A percentile compares a stretch with the other conserved stretches of the same genome.
Conservation (phyloP, 2,888 invertebrate species). For the Eupithecia subfuscata region DNA sequence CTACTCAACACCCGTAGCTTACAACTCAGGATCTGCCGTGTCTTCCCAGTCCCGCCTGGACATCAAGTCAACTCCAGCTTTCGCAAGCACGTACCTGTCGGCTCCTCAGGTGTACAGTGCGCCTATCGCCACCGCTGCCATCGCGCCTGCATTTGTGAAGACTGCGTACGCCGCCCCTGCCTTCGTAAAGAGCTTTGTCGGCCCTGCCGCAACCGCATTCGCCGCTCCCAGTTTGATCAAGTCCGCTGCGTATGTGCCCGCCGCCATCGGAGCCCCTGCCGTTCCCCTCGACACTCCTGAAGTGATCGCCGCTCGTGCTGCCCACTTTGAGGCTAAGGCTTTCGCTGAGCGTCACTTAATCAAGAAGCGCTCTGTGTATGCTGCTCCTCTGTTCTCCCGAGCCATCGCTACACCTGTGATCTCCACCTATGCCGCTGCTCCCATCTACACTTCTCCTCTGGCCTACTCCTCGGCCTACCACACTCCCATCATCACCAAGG, state of each 20-base stretch:
- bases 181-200: constrained; percentile 34
- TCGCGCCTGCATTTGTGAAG: constrained; percentile 49
- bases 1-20: constrained; percentile 48
- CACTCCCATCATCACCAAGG: constrained; percentile 62
- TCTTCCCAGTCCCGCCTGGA: constrained; percentile 51
- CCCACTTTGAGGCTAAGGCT: constrained; percentile 72
- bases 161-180: constrained; percentile 36
- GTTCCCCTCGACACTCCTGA: constrained; percentile 72
- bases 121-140: constrained; percentile 53
- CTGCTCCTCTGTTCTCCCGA: constrained; percentile 59
- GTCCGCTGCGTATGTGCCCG: constrained; percentile 45
- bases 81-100: constrained; percentile 61
- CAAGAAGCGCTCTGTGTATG: constrained; percentile 69
- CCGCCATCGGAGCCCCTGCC: constrained; percentile 54
- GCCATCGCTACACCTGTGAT: constrained; percentile 58
- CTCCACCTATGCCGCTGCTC: constrained; percentile 59
- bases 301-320: constrained; percentile 71
- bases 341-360: constrained; percentile 67
- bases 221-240: constrained; percentile 50
- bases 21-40: constrained; percentile 32
- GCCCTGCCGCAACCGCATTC: constrained; percentile 45
- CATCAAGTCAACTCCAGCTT: constrained; percentile 64
- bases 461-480: constrained; percentile 55
- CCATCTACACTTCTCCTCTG: constrained; percentile 61
- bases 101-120: constrained; percentile 60